Percentiles rank a stretch among this genome's conserved stretches.
Conservation (phyloP, 1,140 invertebrate genomes). For the Microplitis demolitor region DNA sequence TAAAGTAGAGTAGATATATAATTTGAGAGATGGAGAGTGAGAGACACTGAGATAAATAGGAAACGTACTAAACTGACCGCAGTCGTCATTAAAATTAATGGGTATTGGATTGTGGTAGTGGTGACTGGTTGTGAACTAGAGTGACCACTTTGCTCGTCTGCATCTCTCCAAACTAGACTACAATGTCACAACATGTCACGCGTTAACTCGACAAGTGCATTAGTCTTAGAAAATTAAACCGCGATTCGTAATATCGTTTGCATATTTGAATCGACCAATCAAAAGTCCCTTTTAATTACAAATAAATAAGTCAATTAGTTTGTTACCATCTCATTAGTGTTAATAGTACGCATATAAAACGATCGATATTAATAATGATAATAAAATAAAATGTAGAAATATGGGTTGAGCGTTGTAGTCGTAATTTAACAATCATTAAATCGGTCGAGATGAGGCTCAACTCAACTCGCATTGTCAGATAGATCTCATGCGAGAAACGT, state of each 20-base stretch:
- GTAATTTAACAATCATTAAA: constrained; percentile 34
- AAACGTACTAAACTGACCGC: constrained; percentile 49
- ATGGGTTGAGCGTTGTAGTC: not conserved
- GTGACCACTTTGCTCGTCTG: not conserved
- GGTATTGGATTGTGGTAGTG: constrained; percentile 41
- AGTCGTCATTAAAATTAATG: constrained; percentile 54
- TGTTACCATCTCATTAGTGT: too few relatives aligned
- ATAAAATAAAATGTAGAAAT: not conserved
- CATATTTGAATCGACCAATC: too few relatives aligned
- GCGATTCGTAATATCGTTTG: too few relatives aligned
- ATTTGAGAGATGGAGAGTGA: not conserved
- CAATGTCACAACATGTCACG: too few relatives aligned
- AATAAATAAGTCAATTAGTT: too few relatives aligned
- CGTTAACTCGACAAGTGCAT: too few relatives aligned
- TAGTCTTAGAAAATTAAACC: too few relatives aligned
- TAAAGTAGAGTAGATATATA: too few relatives aligned
- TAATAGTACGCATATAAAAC: not conserved
- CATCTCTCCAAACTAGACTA: not conserved
- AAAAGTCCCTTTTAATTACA: too few relatives aligned
- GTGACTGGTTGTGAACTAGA: constrained; percentile 5
- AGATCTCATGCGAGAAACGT: constrained; percentile 38
- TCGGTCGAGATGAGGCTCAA: constrained; percentile 27
- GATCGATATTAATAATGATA: not conserved
- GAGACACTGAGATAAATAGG: constrained; percentile 39
- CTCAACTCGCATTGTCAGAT: constrained; percentile 35